Evolutionary conservation across 2,888 invertebrate genomes (phyloP), one percentile per base, ranked within the genome.

Genomic region (Agrilus cyanescens): DNA sequence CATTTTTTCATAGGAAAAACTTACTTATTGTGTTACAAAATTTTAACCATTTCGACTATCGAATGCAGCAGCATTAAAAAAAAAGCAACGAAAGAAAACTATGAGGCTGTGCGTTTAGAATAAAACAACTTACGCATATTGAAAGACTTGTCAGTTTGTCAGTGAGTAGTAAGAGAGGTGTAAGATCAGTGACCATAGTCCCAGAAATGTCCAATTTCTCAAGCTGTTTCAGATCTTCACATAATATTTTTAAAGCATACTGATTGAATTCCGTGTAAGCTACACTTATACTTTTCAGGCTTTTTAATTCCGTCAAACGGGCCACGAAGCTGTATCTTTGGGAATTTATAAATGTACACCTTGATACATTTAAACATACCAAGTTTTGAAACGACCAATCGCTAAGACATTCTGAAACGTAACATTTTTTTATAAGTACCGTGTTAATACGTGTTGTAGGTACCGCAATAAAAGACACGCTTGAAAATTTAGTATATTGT

Each of bases 211-310:
- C 77, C 40, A 83, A 60, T 53, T 68, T 73, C 57, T 80, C 77
- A 46, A 83, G 61, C 43, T 68, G 63, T 34, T 72, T 74, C 47
- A 82, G 66, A 63, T 82, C 78, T 52, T 78, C 75, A 45, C 76
- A 76, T 40, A 82, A 71, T 48, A 80, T 76, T 53, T 77, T 73
- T 47, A 82, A 67, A 15, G 76, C 75, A 52, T 74, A 74, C 49
- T 73, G 73, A 59, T 78, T 80, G 56, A 82, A 74, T 57, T 80
- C 79, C n/a, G 81, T 82, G 53, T 74, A 70, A 45, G 80, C 75
- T 4, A 82, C 75, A 63, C 80, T 79, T 36, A 82, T 62, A 41
- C 65, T 67, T 46, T 69, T 73, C 40, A 82, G 61, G 48, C 72
- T 74, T 46, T 71, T 71, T 32, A 82, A 65, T 56, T 74, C 74